Base-by-base conservation (phyloP, 2,888 invertebrate genomes). In the Tromatobia lineatoria region DNA sequence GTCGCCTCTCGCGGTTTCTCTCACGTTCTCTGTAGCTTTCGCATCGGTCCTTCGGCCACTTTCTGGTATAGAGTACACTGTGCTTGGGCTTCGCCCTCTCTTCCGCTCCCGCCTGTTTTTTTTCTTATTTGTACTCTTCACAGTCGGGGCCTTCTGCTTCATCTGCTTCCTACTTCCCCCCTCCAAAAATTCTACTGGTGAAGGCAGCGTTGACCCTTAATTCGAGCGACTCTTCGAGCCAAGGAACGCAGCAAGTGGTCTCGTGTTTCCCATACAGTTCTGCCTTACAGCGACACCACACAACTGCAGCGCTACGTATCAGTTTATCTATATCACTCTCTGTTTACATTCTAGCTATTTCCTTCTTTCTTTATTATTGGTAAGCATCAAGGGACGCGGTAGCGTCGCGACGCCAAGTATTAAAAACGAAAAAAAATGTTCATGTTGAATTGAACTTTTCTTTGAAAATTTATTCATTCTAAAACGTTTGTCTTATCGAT, bases 161-260 rank as follows among this genome's bases (percentile, higher is more conserved):
- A 76, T 80, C 70, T 34, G 75, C 80, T 83, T 83, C 83, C 83
- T 80, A 83, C 83, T 80, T 83, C 80, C 76, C 71, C 70, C 54
- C 70, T 50, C 29, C 50, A 50, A 70, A 82, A 80, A 76, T 80
- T 66, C 66, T 71, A 54, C 75, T 64, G 29, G 38, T 38, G 54
- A 64, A 52, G 70, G 18, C 50, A 70, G 47, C 78, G 45, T 61
- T 78, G 78, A 82, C 73, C 78, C 82, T 64, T 69, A 61, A 78
- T 79, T 74, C 69, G 59, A 61, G 50, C 57, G 70, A 64, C 57
- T 73, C 57, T 42, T 23, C 25, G 71, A 45, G 57, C 57, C 15
- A 50, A 54, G 42, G 45, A 42, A 38, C 45, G 57, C n/a, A n/a
- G 23, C 71, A 23, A 73, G 71, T 73, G 71, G 70, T 71, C 59